Conservation (phyloP, 2,113 vertebrate species). For the Seriola dumerili region DNA sequence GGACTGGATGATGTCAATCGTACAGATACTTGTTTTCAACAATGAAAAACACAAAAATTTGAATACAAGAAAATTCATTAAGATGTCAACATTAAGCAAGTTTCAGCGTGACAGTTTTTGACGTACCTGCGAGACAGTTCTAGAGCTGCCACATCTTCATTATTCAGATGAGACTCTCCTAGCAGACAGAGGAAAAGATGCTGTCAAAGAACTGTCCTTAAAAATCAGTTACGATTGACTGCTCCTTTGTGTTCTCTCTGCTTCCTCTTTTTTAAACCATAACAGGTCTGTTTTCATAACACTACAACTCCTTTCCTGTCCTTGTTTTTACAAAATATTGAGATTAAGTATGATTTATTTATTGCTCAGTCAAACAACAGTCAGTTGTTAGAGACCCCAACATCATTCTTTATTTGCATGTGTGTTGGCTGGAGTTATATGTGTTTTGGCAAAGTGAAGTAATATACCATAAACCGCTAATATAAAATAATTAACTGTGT, state of each 20-base stretch:
- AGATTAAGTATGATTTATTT: not conserved
- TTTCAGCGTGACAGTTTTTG: not conserved
- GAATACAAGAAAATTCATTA: not conserved
- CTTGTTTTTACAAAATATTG: not conserved
- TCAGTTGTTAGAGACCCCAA: not conserved
- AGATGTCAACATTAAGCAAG: not conserved
- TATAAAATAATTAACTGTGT: conserved; percentile 2
- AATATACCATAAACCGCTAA: not conserved
- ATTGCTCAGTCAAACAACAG: not conserved
- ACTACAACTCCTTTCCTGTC: not conserved
- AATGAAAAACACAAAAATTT: not conserved
- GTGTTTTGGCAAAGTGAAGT: not conserved
- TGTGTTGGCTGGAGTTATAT: not conserved
- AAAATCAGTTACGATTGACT: conserved; percentile 28
- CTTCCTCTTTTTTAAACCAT: not conserved
- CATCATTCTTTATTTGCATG: not conserved
- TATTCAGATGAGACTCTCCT: conserved; percentile 83
- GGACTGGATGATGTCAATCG: too few species aligned
- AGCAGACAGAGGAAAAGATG: conserved; percentile 68
- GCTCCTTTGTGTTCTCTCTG: conserved; percentile 9
- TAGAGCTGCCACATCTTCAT: conserved; percentile 79
- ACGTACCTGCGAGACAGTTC: conserved; percentile 87
- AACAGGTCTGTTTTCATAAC: not conserved
- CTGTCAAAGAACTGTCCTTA: conserved; percentile 53
- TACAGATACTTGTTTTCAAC: not conserved